Conservation (phyloP, 2,888 invertebrate genomes). For the Metopia argyrocephala region DNA sequence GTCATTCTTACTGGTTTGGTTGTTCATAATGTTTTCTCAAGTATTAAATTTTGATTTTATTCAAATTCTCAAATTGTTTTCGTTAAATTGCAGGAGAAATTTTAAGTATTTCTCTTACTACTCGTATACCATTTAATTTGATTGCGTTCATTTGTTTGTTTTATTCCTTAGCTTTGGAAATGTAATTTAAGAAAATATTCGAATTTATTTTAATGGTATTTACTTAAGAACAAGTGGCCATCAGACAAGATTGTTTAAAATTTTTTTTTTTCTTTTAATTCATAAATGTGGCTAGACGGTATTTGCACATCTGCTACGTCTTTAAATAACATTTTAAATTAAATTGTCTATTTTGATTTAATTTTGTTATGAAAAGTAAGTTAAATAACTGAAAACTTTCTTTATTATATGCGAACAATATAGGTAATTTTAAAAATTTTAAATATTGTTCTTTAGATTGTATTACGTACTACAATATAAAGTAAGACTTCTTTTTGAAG, state of each 20-base stretch:
- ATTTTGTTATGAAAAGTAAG: too few relatives aligned
- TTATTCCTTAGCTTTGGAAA: neutral
- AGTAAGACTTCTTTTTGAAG: too few relatives aligned
- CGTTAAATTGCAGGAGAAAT: constrained; percentile 25
- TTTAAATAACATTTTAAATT: neutral
- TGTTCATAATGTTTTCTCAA: neutral
- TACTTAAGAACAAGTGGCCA: constrained; percentile 38
- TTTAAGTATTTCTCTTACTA: constrained; percentile 12
- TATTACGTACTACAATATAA: too few relatives aligned
- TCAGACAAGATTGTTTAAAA: constrained; percentile 16
- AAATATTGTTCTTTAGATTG: too few relatives aligned
- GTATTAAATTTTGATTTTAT: constrained; percentile 27
- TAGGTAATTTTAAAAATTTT: too few relatives aligned
- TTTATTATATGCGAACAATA: too few relatives aligned
- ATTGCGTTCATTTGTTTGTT: constrained; percentile 27
- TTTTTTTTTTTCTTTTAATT: neutral
- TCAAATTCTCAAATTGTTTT: constrained; percentile 15
- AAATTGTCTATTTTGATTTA: neutral
- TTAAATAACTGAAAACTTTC: too few relatives aligned
- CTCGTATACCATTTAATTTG: constrained; percentile 1
- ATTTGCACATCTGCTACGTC: constrained; percentile 5
- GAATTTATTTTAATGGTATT: constrained; percentile 47
- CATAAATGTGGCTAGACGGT: constrained; percentile 43
- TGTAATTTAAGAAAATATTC: constrained; percentile 31
- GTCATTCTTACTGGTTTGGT: constrained; percentile 6